Percentiles rank a stretch among this genome's conserved stretches.
phyloP scores from a whole-genome alignment of 2,888 invertebrate genomes.

The Parochlus steinenii region DNA sequence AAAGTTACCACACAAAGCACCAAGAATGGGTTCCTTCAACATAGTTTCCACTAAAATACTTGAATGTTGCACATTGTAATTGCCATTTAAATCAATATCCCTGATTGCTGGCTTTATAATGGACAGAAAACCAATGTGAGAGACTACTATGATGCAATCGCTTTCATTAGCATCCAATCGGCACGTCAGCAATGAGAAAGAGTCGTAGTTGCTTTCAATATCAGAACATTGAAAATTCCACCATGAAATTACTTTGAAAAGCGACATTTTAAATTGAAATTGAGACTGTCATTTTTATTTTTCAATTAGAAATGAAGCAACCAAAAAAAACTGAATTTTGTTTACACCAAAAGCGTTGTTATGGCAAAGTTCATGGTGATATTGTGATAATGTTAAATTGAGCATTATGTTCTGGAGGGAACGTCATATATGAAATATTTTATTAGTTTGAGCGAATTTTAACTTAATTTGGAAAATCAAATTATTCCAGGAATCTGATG shows the following conservation, averaged over 20 bases:
- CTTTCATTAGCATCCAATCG: constrained; percentile 42
- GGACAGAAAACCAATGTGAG: constrained; percentile 63
- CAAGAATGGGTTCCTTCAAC: constrained; percentile 56
- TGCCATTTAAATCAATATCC: constrained; percentile 28
- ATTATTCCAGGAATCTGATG: too few species aligned
- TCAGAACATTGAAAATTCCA: constrained; percentile 58
- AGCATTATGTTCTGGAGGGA: too few species aligned
- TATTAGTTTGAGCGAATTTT: too few species aligned
- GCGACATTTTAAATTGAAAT: constrained; percentile 82
- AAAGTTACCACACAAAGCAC: constrained; percentile 68
- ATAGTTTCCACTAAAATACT: constrained; percentile 64
- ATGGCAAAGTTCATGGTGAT: too few species aligned
- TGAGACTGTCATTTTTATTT: too few species aligned
- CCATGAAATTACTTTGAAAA: constrained; percentile 81
- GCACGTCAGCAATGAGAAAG: constrained; percentile 32
- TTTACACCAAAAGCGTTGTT: too few species aligned
- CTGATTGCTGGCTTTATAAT: constrained; percentile 49
- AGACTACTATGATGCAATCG: constrained; percentile 60
- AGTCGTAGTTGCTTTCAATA: constrained; percentile 35
- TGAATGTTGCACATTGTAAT: constrained; percentile 34
- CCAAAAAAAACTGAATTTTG: too few species aligned
- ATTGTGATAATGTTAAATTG: too few species aligned
- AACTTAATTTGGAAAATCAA: too few species aligned
- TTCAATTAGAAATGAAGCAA: too few species aligned
- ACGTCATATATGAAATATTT: too few species aligned